Base-by-base conservation (phyloP, 2,797 vertebrate species). In the Octomys mimax region DNA sequence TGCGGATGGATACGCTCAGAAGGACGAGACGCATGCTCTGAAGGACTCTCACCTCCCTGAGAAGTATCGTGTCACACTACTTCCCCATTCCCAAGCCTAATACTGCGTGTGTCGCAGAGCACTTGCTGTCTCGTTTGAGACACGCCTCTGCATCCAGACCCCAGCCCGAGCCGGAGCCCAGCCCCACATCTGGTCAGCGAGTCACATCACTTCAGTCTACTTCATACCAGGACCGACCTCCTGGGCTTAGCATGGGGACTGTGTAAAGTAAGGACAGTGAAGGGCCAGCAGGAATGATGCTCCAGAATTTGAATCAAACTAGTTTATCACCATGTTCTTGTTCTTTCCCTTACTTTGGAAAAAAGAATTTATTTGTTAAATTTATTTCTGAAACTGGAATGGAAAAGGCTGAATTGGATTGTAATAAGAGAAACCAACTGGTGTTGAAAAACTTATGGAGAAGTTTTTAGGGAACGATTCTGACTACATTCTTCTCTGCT, bases 371-470 rank as follows among this genome's bases (percentile, higher is more conserved):
- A 57, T 82, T 68, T 96, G 10, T 39, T 87, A 88, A 91, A 95
- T 97, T 96, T 87, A 93, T 97, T 97, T 84, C 91, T 59, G 42
- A 94, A 95, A 87, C 88, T 80, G n/a, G 83, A 89, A 87, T 70
- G 39, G 49, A 86, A 92, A 93, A 54, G 31, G 46, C 18, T 42
- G 57, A 85, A 54, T 83, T 92, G 83, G 66, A 26, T 93, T 98
- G 95, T 80, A 92, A 90, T 94, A 78, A 97, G 81, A 95, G 96
- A 71, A 24, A 96, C 28, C 24, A 87, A 62, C 83, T 86, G 61
- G 91, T 92, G 33, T 96, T 95, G 90, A 89, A 96, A 98, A 90
- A 90, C 11, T 85, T 81, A 59, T n/a, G 33, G 42, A 31, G 73
- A 52, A 71, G 33, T 26, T 49, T 28, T 11, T 19, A 22, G 66